Evolutionary conservation across 2,888 invertebrate genomes (phyloP).

Genomic region (Trachelus stipa): DNA sequence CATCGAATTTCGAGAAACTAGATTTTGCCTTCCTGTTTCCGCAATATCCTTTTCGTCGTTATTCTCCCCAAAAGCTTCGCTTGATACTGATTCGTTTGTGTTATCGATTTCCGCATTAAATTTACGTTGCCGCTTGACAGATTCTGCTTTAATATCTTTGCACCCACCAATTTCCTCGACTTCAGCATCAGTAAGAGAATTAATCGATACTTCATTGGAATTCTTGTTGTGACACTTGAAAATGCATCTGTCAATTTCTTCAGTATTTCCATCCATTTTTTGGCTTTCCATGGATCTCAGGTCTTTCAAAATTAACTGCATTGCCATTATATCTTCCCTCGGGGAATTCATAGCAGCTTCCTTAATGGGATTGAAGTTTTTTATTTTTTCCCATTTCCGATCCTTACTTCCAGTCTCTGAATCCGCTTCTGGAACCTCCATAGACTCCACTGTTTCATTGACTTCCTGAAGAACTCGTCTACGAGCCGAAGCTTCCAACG

Average conservation of each 20-base stretch:
- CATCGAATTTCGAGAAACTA: background rate
- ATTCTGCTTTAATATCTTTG: background rate
- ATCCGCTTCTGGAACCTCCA: background rate
- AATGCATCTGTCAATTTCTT: background rate
- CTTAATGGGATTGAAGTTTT: background rate
- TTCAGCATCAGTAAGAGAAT: background rate
- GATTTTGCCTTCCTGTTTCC: background rate
- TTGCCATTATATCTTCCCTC: background rate
- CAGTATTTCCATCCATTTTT: background rate
- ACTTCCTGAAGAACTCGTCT: background rate
- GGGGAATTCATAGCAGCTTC: background rate
- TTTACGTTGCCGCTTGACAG: background rate
- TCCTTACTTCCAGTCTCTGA: background rate
- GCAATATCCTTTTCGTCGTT: background rate
- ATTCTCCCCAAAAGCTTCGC: background rate
- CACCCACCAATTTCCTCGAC: constrained; percentile 18
- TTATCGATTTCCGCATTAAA: background rate
- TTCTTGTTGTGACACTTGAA: background rate
- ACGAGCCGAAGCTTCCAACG: constrained; percentile 1
- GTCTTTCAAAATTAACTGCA: background rate
- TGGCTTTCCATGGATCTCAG: background rate
- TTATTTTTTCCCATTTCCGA: background rate
- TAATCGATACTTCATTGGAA: background rate
- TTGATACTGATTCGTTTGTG: background rate
- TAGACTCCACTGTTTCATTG: background rate